Conservation (phyloP, 2,888 invertebrate genomes). For the Harpagoxenus sublaevis region DNA sequence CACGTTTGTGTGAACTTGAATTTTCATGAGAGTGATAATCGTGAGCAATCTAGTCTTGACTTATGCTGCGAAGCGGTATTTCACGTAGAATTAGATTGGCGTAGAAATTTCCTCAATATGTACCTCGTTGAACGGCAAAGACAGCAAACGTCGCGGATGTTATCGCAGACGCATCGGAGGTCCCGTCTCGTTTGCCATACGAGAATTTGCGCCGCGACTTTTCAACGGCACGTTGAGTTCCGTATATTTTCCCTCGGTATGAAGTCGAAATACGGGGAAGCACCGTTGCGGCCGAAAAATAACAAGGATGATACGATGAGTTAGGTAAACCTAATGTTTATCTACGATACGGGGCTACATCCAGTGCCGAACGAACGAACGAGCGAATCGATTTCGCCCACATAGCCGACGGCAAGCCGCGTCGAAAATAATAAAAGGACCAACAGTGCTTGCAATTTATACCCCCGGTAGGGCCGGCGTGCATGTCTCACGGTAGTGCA, state of each 20-base stretch:
- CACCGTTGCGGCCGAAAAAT: slow-evolving; percentile 24
- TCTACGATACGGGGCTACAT: slow-evolving; percentile 30
- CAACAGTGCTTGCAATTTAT: slow-evolving; percentile 66
- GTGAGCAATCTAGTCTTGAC: neutral
- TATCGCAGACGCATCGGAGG: neutral
- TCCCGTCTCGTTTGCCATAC: neutral
- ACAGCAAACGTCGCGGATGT: neutral
- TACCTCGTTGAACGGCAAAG: no score
- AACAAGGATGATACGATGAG: slow-evolving; percentile 33
- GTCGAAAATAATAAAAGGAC: slow-evolving; percentile 70
- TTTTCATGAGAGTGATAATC: neutral
- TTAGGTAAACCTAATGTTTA: slow-evolving; percentile 50
- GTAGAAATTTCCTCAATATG: neutral
- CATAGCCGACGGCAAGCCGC: slow-evolving; percentile 43
- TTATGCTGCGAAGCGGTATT: neutral
- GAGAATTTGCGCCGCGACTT: slow-evolving; percentile 6
- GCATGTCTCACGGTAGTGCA: slow-evolving; percentile 42
- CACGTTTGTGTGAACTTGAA: slow-evolving; percentile 22
- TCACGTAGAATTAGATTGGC: neutral
- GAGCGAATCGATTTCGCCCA: slow-evolving; percentile 48
- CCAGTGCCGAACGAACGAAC: slow-evolving; percentile 21
- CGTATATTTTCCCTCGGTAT: slow-evolving; percentile 26
- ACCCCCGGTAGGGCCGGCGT: slow-evolving; percentile 41
- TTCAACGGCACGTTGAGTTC: neutral
- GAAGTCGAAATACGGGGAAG: slow-evolving; percentile 26